Evolutionary conservation across 2,797 vertebrate species (phyloP).

Genomic region (Amblyraja radiata): DNA sequence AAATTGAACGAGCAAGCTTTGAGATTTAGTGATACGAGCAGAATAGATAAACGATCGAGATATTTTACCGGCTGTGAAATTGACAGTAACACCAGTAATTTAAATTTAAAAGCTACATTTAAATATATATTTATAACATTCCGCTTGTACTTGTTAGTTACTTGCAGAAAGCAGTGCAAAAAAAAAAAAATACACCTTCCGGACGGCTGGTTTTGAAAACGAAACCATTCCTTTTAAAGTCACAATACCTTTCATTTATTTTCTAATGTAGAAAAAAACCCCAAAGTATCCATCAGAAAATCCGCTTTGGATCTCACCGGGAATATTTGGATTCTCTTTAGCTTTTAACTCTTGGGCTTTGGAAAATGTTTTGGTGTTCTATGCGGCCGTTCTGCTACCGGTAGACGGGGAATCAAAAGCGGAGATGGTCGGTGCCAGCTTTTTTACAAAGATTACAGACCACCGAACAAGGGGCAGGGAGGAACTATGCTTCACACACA

Average conservation of each 20-base stretch:
- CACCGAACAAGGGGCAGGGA: neutral
- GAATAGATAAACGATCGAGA: neutral
- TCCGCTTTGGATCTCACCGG: neutral
- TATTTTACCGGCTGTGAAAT: neutral
- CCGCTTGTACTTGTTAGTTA: neutral
- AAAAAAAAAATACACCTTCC: slow-evolving; percentile 2
- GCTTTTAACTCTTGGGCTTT: neutral
- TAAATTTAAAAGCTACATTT: neutral
- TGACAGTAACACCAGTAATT: neutral
- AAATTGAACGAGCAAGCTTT: neutral
- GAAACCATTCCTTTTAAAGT: slow-evolving; percentile 4
- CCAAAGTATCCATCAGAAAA: slow-evolving; percentile 14
- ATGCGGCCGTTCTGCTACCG: neutral
- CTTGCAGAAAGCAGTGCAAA: slow-evolving; percentile 29
- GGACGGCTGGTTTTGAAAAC: slow-evolving; percentile 25
- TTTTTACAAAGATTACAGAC: neutral
- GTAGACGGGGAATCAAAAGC: too few relatives aligned
- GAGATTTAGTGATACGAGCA: neutral
- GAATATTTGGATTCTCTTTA: neutral
- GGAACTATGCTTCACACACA: too few relatives aligned
- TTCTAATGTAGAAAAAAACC: slow-evolving; percentile 26
- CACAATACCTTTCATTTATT: neutral
- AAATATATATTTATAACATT: slow-evolving; percentile 31
- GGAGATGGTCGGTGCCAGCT: too few relatives aligned
- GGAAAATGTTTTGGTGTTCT: neutral